A percentile compares a stretch with the other conserved stretches of the same genome.
Evolutionary conservation across 2,113 vertebrate species (phyloP).

Genomic region (Onychorhynchus coronatus): DNA sequence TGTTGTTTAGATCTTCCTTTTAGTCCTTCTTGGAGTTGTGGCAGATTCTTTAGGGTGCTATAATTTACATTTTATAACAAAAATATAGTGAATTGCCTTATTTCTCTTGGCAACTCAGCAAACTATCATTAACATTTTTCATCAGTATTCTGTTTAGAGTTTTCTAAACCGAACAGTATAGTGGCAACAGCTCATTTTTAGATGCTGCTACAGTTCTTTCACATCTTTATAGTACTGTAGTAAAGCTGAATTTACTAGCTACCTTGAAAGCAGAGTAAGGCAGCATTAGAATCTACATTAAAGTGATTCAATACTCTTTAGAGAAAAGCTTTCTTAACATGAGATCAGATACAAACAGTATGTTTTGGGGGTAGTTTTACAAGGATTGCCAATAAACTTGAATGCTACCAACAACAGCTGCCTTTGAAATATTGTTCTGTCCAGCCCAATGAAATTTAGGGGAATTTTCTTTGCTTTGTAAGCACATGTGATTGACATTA

Average conservation of each 20-base stretch:
- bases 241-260: constrained; percentile 76
- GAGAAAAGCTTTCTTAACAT: constrained; percentile 69
- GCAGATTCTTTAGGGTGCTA: constrained; percentile 38
- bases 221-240: constrained; percentile 72
- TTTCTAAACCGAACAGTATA: constrained; percentile 66
- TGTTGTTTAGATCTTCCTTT: constrained; percentile 31
- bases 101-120: constrained; percentile 60
- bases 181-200: constrained; percentile 71
- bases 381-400: constrained; percentile 60
- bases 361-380: constrained; percentile 55
- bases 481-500: constrained; percentile 35
- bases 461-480: constrained; percentile 38
- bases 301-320: constrained; percentile 66
- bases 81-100: constrained; percentile 41
- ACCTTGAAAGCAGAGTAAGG: constrained; percentile 66
- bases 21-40: background rate
- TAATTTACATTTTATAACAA: constrained; percentile 55
- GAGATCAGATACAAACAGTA: constrained; percentile 57
- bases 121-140: constrained; percentile 69
- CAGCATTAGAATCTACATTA: constrained; percentile 64
- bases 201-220: constrained; percentile 68
- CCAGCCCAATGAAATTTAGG: constrained; percentile 39
- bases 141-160: constrained; percentile 68
- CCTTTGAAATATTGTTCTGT: constrained; percentile 48
- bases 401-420: constrained; percentile 29